These are phyloP conservation scores for Clepsis dumicolana DNA, from an alignment of 2,888 invertebrate genomes.

Conservation along the genomic window DNA sequence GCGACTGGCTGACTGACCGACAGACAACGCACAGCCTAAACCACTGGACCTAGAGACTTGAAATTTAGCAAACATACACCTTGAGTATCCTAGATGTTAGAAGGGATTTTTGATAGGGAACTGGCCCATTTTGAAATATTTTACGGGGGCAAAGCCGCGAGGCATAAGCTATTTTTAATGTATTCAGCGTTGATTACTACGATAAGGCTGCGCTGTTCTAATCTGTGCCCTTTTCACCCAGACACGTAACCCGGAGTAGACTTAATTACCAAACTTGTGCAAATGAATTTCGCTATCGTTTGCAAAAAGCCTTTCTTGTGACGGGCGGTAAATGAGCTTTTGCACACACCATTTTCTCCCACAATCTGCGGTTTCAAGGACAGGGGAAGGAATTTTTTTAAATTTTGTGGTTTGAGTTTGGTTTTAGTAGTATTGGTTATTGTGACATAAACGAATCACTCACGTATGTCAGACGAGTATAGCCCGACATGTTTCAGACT, in stretches of 20 bases:
- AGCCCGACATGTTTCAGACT: no score
- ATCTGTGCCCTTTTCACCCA: conserved; percentile 1
- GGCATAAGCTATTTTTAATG: no score
- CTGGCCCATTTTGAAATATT: no score
- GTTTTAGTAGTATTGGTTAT: neutral
- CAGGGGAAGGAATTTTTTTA: neutral
- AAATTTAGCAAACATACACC: no score
- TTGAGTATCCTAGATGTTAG: no score
- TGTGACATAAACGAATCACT: no score
- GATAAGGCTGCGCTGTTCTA: neutral
- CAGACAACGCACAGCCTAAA: no score
- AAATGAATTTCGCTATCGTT: conserved; percentile 33
- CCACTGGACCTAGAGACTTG: no score
- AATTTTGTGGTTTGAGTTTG: neutral
- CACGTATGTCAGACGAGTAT: no score
- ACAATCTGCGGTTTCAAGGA: conserved; percentile 8
- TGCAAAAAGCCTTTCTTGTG: conserved; percentile 21
- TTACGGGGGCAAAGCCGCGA: no score
- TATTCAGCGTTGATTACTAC: neutral
- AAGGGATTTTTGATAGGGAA: no score
- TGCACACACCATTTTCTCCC: neutral
- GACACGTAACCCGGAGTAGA: conserved; percentile 37
- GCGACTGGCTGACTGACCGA: no score
- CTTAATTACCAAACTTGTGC: conserved; percentile 41
- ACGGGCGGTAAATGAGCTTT: conserved; percentile 18